Evolutionary conservation across 2,113 vertebrate species (phyloP), one percentile per base, ranked within the genome.

Genomic region (Nestor notabilis): DNA sequence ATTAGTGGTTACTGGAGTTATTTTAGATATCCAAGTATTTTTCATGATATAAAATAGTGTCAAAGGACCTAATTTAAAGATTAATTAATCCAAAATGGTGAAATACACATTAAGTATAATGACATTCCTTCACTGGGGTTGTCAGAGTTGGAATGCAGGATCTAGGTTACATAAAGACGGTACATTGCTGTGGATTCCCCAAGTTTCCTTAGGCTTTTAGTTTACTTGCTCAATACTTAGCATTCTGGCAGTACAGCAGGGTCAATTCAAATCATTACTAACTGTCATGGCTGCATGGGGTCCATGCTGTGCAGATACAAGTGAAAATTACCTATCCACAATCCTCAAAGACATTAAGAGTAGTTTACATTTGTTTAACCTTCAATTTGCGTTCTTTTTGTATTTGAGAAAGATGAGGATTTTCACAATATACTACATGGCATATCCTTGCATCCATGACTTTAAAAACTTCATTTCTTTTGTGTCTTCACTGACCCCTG

Each of bases 1-100:
- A 93, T 43, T 50, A 71, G 68, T 10, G 10, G 60, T 87, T 89
- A 33, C 25, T 35, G 56, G 55, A 31, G 47, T 90, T 93, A 50
- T 24, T 89, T 87, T 71, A 82, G 70, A 50, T 75, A 93, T 46
- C 21, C 35, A 90, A 28, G 61, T 85, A 71, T 91, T 95, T 96
- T 96, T 91, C 39, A 60, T 0, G 0, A 82, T 71, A 46, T 20
- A 55, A 66, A 74, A 37, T 11, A 39, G 12, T 72, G 49, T 83
- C 83, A 91, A 84, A 84, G 4, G 65, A 39, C 65, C 9, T 94
- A 20, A 66, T 66, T 94, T 84, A 82, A 84, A 78, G 55, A 81
- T 50, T 53, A 83, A 81, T 39, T 70, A 5, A 53, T 37, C 37
- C 46, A 63, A 84, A 91, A 66, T 43, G 1, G 29, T 60, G 52